Evolutionary conservation across 2,113 vertebrate genomes (phyloP).

Genomic region (Anguilla rostrata): DNA sequence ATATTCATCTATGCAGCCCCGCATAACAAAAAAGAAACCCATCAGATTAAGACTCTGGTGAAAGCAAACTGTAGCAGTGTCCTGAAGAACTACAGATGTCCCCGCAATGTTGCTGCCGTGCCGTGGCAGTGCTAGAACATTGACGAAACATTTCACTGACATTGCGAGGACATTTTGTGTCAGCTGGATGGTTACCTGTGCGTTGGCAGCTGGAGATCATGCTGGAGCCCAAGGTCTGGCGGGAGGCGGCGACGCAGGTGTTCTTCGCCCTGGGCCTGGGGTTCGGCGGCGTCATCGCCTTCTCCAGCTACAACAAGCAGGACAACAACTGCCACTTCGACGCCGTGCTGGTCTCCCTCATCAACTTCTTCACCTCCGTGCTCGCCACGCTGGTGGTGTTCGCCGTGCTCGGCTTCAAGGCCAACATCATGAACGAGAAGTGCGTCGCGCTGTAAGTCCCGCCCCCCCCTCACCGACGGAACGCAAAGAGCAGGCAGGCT

Average conservation of each 20-base stretch:
- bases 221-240: constrained; percentile 93
- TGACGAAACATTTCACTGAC: too few species aligned
- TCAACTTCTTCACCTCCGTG: constrained; percentile 97
- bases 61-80: too few species aligned
- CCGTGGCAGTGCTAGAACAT: too few species aligned
- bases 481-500: neutral
- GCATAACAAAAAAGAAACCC: too few species aligned
- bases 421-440: constrained; percentile 87
- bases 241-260: constrained; percentile 94
- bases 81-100: too few species aligned
- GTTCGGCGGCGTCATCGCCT: constrained; percentile 96
- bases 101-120: too few species aligned
- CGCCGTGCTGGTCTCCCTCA: constrained; percentile 91
- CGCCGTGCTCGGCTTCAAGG: constrained; percentile 96
- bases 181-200: neutral
- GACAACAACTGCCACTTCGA: constrained; percentile 99
- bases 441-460: constrained; percentile 75
- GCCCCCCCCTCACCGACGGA: neutral
- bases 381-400: constrained; percentile 97
- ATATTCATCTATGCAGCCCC: too few species aligned
- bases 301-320: constrained; percentile 98
- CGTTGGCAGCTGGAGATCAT: constrained; percentile 90
- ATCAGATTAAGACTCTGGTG: too few species aligned
- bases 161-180: too few species aligned
- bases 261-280: constrained; percentile 96